A percentile compares a stretch with the other conserved stretches of the same genome.
These are phyloP conservation scores for Hippoglossus hippoglossus DNA, from an alignment of 2,797 vertebrate species.

Conservation along the genomic window DNA sequence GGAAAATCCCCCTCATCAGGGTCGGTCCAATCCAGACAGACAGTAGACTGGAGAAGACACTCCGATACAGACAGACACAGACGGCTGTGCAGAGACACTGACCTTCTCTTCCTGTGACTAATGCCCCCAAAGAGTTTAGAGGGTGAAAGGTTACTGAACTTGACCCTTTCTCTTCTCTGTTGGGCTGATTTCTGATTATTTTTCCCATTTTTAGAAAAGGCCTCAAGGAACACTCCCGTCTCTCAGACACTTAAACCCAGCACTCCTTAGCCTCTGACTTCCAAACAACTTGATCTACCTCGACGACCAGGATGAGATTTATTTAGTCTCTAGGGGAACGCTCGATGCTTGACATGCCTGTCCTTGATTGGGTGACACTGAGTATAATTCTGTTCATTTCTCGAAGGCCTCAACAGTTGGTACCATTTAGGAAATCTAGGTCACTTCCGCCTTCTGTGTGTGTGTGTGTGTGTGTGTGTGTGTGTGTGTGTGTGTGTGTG, in stretches of 20 bases:
- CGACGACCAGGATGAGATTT: constrained; percentile 40
- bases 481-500: constrained; percentile 37
- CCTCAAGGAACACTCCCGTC: constrained; percentile 14
- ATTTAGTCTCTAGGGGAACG: constrained; percentile 34
- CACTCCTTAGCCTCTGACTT: constrained; percentile 47
- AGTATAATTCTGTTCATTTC: constrained; percentile 59
- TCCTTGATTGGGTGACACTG: constrained; percentile 65
- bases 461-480: constrained; percentile 50
- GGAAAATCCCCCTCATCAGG: constrained; percentile 83
- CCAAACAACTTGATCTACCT: constrained; percentile 19
- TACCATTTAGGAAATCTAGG: constrained; percentile 83
- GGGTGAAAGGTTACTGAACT: constrained; percentile 40
- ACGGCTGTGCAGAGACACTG: constrained; percentile 36
- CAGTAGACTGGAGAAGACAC: constrained; percentile 70
- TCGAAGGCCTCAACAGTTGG: constrained; percentile 77
- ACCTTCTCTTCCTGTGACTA: constrained; percentile 30
- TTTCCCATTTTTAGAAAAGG: constrained; percentile 15
- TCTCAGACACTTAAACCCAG: constrained; percentile 14
- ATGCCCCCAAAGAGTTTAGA: constrained; percentile 42
- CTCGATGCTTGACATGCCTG: constrained; percentile 42
- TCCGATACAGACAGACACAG: constrained; percentile 55
- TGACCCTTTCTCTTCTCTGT: constrained; percentile 1
- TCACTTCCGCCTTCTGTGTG: constrained; percentile 79
- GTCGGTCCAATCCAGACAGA: constrained; percentile 75
- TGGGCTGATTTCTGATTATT: constrained; percentile 31